Percentiles rank a stretch among this genome's conserved stretches.
phyloP scores from a whole-genome alignment of 2,113 vertebrate genomes.

The Sinocyclocheilus anshuiensis region DNA sequence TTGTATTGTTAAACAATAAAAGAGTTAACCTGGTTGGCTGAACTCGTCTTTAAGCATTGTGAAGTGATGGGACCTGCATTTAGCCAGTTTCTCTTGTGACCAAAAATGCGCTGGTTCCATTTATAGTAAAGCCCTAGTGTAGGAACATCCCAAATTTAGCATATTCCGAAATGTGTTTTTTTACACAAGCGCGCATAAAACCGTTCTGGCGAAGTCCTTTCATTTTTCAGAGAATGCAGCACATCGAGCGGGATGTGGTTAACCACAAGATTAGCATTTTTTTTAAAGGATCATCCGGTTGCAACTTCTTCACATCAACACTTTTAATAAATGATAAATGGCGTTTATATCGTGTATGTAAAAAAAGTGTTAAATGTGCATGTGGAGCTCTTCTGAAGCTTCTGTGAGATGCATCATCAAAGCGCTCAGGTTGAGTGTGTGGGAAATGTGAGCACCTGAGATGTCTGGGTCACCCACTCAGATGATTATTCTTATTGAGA shows the following conservation, averaged over 20 bases:
- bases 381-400: background rate
- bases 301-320: background rate
- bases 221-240: constrained; percentile 9
- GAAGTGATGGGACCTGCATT: constrained; percentile 39
- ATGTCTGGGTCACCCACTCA: constrained; percentile 60
- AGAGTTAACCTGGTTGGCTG: constrained; percentile 74
- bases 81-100: background rate
- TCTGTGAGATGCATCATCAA: constrained; percentile 41
- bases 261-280: constrained; percentile 19
- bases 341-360: background rate
- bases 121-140: background rate
- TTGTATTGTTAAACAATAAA: constrained; percentile 75
- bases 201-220: constrained; percentile 8
- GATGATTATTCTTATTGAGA: constrained; percentile 55
- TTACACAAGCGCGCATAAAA: background rate
- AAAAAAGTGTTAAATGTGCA: background rate
- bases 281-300: background rate
- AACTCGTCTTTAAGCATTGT: constrained; percentile 65
- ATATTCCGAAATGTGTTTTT: background rate
- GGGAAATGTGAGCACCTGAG: constrained; percentile 61
- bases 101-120: background rate
- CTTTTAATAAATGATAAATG: background rate
- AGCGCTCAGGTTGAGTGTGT: constrained; percentile 56
- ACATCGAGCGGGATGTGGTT: background rate
- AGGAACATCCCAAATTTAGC: constrained; percentile 24